Evolutionary conservation across 2,113 vertebrate genomes (phyloP).

Genomic region (Pardalotus punctatus): DNA sequence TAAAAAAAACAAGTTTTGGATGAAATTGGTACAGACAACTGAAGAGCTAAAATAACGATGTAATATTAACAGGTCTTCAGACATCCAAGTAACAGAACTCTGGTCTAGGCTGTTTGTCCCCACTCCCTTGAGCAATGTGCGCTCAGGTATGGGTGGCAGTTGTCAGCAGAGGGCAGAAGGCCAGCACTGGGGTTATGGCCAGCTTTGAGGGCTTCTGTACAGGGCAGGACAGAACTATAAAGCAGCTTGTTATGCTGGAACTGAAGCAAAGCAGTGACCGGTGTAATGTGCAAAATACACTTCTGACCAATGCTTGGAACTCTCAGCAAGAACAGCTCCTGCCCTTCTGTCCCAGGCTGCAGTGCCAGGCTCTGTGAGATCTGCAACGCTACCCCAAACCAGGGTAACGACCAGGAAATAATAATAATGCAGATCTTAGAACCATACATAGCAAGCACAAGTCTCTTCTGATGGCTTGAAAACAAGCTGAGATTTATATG

Average conservation of each 20-base stretch:
- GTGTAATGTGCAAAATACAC: neutral
- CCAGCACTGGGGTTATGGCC: neutral
- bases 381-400: neutral
- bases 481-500: neutral
- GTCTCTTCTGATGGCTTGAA: neutral
- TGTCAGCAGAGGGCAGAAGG: neutral
- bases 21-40: neutral
- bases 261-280: neutral
- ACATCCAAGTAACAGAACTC: neutral
- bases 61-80: neutral
- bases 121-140: neutral
- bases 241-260: neutral
- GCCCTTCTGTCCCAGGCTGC: neutral
- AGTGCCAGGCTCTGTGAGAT: neutral
- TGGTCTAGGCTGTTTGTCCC: neutral
- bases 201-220: neutral
- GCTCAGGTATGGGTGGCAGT: fast-evolving
- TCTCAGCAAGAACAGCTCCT: neutral
- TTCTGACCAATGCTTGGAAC: neutral
- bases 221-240: fast-evolving
- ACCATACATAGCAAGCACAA: neutral
- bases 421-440: neutral
- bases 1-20: neutral
- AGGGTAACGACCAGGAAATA: neutral
- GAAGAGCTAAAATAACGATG: neutral